Evolutionary conservation across 92 coral and sea anemone genomes (phyloP).

Genomic region (Nematostella vectensis): DNA sequence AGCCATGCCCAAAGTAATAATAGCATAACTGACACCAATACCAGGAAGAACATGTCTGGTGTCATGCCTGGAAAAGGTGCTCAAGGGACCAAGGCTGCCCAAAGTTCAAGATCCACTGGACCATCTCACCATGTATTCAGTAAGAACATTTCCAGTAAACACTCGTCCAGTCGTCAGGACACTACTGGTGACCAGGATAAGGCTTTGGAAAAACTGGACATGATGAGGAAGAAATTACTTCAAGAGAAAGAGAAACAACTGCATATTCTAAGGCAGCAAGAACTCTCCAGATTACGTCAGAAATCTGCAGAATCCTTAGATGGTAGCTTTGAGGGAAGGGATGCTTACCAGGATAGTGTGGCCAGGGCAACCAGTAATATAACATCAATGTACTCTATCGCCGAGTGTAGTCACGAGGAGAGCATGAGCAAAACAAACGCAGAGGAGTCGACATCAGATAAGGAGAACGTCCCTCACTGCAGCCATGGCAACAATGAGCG

Average conservation of each 20-base stretch:
- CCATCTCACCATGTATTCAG: neutral
- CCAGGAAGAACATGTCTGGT: conserved; percentile 2
- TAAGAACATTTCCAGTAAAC: neutral
- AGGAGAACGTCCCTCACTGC: conserved; percentile 34
- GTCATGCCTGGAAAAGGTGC: neutral
- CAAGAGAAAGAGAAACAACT: conserved; percentile 63
- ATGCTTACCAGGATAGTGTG: neutral
- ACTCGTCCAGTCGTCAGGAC: neutral
- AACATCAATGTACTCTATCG: conserved; percentile 56
- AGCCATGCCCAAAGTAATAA: neutral
- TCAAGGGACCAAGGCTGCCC: conserved; percentile 3
- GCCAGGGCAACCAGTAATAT: conserved; percentile 46
- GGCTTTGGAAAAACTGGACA: conserved; percentile 49
- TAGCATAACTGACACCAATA: neutral
- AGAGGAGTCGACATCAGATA: conserved; percentile 61
- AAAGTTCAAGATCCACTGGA: neutral
- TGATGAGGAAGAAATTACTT: conserved; percentile 43
- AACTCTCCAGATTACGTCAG: conserved; percentile 48
- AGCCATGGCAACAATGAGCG: neutral
- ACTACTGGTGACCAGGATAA: conserved; percentile 26
- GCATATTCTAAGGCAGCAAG: conserved; percentile 49
- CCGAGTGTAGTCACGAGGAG: conserved; percentile 40
- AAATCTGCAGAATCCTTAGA: conserved; percentile 13
- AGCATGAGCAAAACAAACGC: conserved; percentile 11
- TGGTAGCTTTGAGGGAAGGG: neutral